Evolutionary conservation across 2,888 invertebrate species (phyloP).

Genomic region (Aelia acuminata): DNA sequence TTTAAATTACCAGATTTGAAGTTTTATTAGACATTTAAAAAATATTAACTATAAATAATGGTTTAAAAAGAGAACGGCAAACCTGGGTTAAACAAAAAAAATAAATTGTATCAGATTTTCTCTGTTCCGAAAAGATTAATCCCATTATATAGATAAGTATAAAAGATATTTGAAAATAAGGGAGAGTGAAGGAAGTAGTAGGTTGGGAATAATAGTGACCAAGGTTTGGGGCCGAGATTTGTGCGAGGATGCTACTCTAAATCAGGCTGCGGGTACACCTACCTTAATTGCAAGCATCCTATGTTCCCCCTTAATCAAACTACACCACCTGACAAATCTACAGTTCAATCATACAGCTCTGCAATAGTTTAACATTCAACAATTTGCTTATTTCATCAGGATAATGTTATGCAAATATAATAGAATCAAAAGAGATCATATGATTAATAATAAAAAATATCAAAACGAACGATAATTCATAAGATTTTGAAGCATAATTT

Average conservation of each 20-base stretch:
- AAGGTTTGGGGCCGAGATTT: conserved; percentile 20
- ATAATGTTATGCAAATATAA: not conserved
- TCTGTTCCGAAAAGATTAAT: too few species aligned
- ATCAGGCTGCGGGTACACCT: conserved; percentile 5
- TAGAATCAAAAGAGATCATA: not conserved
- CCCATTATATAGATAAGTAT: not conserved
- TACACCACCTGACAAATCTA: conserved; percentile 36
- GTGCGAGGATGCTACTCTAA: not conserved
- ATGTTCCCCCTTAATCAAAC: not conserved
- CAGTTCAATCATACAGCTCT: not conserved
- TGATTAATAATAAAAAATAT: not conserved
- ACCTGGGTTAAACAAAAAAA: too few species aligned
- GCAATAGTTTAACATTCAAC: not conserved
- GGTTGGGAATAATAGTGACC: conserved; percentile 17
- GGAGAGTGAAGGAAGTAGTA: not conserved
- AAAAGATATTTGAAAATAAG: not conserved
- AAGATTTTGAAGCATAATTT: too few species aligned
- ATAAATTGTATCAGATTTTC: too few species aligned
- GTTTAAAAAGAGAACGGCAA: too few species aligned
- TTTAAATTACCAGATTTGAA: too few species aligned
- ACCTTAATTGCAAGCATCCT: conserved; percentile 41
- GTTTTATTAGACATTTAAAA: too few species aligned
- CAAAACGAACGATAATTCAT: too few species aligned
- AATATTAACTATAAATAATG: too few species aligned
- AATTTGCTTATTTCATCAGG: not conserved